Base-by-base conservation (phyloP, 2,797 vertebrate genomes). In the Fundulus diaphanus region DNA sequence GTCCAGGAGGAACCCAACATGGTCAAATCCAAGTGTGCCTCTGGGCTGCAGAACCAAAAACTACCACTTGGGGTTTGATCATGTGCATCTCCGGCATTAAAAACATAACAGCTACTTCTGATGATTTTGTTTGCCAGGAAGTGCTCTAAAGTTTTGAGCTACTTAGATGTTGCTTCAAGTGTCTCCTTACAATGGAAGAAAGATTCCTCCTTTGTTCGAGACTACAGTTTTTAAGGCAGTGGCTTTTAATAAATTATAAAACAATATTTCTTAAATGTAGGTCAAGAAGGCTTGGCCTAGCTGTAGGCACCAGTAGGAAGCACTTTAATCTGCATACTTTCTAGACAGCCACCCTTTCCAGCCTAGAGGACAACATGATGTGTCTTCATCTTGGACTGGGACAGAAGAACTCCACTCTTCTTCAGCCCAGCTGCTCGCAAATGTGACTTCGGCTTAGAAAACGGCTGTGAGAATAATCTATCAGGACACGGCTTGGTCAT, bases 1-100 rank as follows among this genome's bases (percentile, higher is more conserved):
- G 20, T 83, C 81, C 80, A 74, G 9, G 42, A 18, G 0, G 61
- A 56, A 3, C 5, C 18, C 48, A 57, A 48, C 85, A 86, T 72
- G 73, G 37, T 66, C 20, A 33, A 42, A 31, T 15, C 9, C 16
- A 49, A 7, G 7, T 63, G 20, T 0, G 18, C 20, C n/a, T 83
- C 37, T 72, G 22, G 56, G 63, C 8, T 71, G 40, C 40, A 11
- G 52, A 11, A 29, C 73, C 37, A 27, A 24, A 12, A 7, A 29
- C 1, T 0, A 29, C 44, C 46, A 59, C 20, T 1, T 76, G 56
- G 40, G 11, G 18, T 52, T 29, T 52, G 68, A 72, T 46, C 9
- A 8, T 24, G 44, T 33, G 48, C 63, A 22, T 44, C 8, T 27
- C 20, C n/a, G 11, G 69, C 33, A 18, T 27, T 27, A 13, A 27